Evolutionary conservation across 2,113 vertebrate species (phyloP), one percentile per base, ranked within the genome.

Genomic region (Salvator merianae): DNA sequence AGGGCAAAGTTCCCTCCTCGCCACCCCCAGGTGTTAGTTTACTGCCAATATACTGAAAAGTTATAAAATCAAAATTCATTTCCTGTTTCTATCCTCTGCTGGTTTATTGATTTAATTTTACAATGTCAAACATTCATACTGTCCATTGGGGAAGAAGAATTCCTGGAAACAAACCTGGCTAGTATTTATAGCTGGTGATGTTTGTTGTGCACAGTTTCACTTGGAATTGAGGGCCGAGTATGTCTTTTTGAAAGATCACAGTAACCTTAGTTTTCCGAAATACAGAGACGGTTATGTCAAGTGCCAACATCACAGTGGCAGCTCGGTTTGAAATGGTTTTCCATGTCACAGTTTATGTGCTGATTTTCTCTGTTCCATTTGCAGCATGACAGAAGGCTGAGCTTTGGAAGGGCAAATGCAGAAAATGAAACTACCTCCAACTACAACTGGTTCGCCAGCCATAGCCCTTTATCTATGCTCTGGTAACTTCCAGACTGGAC

Each of bases 241-340:
- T 36, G 26, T n/a, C 9, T n/a, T 76, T 32, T 53, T 70, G 66
- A 66, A 59, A 70, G 34, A 84, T 47, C 65, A 77, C 24, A 22
- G 63, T 69, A 84, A 84, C 82, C 63, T 69, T 43, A 77, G 38
- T 70, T 55, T 32, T 70, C 75, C 59, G 75, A 84, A 70, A 77
- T 40, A 59, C 43, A 62, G 34, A 70, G 47, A 55, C 14, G 22
- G 26, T 4, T 40, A 55, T 32, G 83, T 78, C 83, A 84, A 84
- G 50, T 24, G 63, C 47, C 65, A 40, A 38, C 4, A 55, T 40
- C 22, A 13, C n/a, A 66, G 73, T 36, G 14, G 36, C 1, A 24
- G 34, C 18, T 40, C 14, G 20, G 28, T 66, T 40, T 59, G 55
- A 53, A 53, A 53, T 53, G 50, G 8, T 53, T 70, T 55, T 84